These are phyloP conservation scores for Dinocampus coccinellae DNA, from an alignment of 2,888 invertebrate genomes.

Conservation along the genomic window DNA sequence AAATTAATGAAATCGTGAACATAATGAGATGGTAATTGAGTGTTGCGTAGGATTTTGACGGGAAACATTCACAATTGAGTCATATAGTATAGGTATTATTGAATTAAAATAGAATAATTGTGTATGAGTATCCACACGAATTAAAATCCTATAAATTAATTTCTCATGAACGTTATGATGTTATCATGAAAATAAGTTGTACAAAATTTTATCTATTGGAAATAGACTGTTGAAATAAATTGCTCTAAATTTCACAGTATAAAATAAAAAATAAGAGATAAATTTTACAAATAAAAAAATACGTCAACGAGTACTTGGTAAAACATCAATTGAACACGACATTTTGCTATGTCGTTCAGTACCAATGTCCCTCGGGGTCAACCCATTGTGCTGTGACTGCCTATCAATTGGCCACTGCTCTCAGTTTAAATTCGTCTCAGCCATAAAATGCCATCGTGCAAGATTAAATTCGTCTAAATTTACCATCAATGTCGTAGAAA, in stretches of 20 bases:
- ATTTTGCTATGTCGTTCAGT: conserved; percentile 43
- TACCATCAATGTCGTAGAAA: conserved; percentile 26
- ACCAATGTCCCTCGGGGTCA: conserved; percentile 58
- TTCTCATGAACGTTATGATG: too few relatives aligned
- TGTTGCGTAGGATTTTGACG: not conserved
- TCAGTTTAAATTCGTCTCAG: conserved; percentile 50
- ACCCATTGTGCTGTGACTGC: conserved; percentile 54
- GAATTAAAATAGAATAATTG: too few relatives aligned
- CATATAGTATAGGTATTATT: too few relatives aligned
- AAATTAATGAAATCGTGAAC: too few relatives aligned
- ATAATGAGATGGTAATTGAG: not conserved
- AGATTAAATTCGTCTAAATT: conserved; percentile 45
- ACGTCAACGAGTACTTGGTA: conserved; percentile 16
- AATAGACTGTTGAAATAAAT: not conserved
- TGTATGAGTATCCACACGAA: too few relatives aligned
- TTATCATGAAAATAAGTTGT: too few relatives aligned
- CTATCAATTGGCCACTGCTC: conserved; percentile 57
- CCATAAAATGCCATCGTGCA: conserved; percentile 48
- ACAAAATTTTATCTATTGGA: not conserved
- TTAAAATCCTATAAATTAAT: too few relatives aligned
- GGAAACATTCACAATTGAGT: not conserved
- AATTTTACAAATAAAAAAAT: too few relatives aligned
- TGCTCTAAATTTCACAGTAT: not conserved
- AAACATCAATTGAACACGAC: conserved; percentile 20
- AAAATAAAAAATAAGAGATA: conserved; percentile 5